Conservation (phyloP, 2,888 invertebrate genomes). For the Gibbula magus region DNA sequence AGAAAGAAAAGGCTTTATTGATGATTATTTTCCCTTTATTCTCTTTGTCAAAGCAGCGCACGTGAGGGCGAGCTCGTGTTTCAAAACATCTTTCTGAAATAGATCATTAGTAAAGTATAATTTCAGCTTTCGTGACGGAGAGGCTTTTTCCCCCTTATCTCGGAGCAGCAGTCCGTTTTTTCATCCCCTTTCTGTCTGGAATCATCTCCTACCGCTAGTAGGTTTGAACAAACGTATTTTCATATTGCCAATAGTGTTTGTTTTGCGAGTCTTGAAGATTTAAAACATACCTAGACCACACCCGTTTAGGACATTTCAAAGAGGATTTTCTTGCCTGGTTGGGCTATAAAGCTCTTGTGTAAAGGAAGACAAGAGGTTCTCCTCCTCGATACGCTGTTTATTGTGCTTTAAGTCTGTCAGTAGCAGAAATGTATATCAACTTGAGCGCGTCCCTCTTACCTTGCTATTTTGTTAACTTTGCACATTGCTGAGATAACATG, state of each 20-base stretch:
- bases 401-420: not conserved
- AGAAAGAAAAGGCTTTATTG: not conserved
- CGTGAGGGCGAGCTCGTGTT: constrained; percentile 1
- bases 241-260: constrained; percentile 18
- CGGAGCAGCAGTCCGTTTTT: no score
- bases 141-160: no score
- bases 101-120: constrained; percentile 20
- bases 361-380: not conserved
- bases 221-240: constrained; percentile 12
- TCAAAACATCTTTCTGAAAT: constrained; percentile 16
- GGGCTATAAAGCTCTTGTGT: not conserved
- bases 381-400: not conserved
- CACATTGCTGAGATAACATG: no score
- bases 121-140: constrained; percentile 20
- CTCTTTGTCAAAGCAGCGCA: constrained; percentile 2
- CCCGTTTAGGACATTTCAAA: not conserved
- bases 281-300: constrained; percentile 20
- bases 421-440: no score
- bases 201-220: not conserved
- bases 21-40: constrained; percentile 6
- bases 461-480: no score
- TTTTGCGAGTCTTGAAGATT: constrained; percentile 10
- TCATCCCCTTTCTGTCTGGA: not conserved
- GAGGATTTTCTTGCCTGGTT: not conserved
- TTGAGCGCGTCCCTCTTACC: no score